Evolutionary conservation across 1,140 invertebrate species (phyloP).

Genomic region (Diachasma alloeum): DNA sequence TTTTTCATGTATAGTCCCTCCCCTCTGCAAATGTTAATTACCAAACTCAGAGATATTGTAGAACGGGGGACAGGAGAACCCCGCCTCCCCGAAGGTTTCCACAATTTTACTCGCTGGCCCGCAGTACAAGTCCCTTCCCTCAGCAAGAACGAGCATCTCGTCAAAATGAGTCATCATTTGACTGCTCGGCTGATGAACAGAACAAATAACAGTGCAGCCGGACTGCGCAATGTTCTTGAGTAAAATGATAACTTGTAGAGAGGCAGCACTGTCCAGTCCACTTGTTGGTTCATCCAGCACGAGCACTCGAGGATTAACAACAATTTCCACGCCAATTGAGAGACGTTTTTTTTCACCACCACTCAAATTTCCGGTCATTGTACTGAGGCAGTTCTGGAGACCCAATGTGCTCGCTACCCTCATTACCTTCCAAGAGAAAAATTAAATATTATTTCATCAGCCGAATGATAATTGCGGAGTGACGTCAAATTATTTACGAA

Average conservation of each 20-base stretch:
- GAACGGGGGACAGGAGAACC: constrained; percentile 70
- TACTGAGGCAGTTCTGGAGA: constrained; percentile 70
- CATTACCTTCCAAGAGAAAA: constrained; percentile 61
- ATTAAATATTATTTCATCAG: neutral
- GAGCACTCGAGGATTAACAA: constrained; percentile 80
- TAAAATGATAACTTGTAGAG: constrained; percentile 72
- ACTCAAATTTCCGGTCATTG: constrained; percentile 73
- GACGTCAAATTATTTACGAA: too few species aligned
- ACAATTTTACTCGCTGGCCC: constrained; percentile 68
- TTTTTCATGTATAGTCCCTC: too few species aligned
- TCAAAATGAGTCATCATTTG: constrained; percentile 79
- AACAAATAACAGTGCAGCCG: constrained; percentile 83
- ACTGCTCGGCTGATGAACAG: constrained; percentile 90
- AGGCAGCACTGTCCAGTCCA: constrained; percentile 80
- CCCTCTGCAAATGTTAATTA: constrained; percentile 51
- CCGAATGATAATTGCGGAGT: too few species aligned
- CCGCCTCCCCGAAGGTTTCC: constrained; percentile 61
- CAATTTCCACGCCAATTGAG: constrained; percentile 83
- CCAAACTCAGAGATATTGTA: constrained; percentile 77
- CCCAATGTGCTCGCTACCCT: constrained; percentile 69
- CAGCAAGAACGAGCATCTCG: constrained; percentile 69
- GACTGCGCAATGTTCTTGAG: constrained; percentile 74
- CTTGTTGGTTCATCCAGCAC: constrained; percentile 77
- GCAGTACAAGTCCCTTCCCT: constrained; percentile 69
- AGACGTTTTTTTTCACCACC: constrained; percentile 87